Conservation (phyloP, 2,113 vertebrate species). For the Zosterops borbonicus region DNA sequence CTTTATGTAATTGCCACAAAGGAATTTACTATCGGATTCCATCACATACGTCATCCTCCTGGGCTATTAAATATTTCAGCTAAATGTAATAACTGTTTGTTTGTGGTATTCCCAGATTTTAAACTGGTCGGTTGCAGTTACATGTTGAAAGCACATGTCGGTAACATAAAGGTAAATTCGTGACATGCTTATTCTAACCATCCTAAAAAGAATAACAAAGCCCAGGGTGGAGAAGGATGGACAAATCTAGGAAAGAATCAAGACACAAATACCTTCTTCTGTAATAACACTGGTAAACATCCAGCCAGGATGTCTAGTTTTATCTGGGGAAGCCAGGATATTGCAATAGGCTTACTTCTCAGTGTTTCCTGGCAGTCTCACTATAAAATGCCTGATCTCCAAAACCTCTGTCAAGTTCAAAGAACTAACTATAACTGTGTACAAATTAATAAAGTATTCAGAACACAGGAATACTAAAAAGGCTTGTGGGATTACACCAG, state of each 20-base stretch:
- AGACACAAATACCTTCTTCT: constrained; percentile 1
- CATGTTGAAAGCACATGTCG: not conserved
- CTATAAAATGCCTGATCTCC: not conserved
- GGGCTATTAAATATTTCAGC: constrained; percentile 5
- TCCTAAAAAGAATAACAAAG: constrained; percentile 1
- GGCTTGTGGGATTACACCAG: not conserved
- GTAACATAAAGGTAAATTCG: not conserved
- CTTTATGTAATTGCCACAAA: constrained; percentile 11
- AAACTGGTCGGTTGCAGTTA: not conserved
- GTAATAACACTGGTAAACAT: constrained; percentile 13
- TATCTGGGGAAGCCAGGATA: not conserved
- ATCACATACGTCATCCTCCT: not conserved
- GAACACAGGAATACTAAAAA: not conserved
- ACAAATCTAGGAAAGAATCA: constrained; percentile 13
- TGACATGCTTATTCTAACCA: not conserved
- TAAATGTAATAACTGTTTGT: constrained; percentile 15
- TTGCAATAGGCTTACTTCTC: not conserved
- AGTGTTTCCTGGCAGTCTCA: not conserved
- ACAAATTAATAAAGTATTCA: not conserved
- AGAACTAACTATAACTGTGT: not conserved
- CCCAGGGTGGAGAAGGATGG: not conserved
- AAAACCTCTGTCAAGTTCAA: not conserved
- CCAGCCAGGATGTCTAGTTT: constrained; percentile 19
- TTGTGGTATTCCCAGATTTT: not conserved
- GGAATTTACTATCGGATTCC: constrained; percentile 42